Base-by-base conservation (phyloP, 2,888 invertebrate genomes). In the Pardosa pseudoannulata region DNA sequence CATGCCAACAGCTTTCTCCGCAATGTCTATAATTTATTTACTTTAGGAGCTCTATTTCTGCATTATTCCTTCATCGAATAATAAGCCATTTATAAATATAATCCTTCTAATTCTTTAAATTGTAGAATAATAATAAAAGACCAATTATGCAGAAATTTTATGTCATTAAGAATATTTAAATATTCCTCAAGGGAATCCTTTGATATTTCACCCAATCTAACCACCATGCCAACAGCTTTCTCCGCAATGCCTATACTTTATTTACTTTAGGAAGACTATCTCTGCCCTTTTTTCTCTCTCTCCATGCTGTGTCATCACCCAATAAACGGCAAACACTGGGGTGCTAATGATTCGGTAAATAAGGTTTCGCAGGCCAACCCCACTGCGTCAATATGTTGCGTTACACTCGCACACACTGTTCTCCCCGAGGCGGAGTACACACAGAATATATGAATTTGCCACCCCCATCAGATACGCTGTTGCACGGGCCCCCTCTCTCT, bases 341-440 rank as follows among this genome's bases (percentile, higher is more conserved):
- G 29, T 31, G 82, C 71, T 83, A 83, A 83, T 83, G 82, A 83
- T 76, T 83, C 76, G 71, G 82, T 83, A 83, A 83, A 83, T 83
- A 83, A 75, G 41, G 76, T 72, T 75, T 62, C 32, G 41, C n/a
- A 19, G 75, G 68, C 74, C 81, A 36, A 56, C 70, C 81, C 70
- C 62, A 56, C 65, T 74, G 75, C 81, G 75, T 82, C 81, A 82
- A 82, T 82, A 75, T 75, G 70, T 70, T 68, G 67, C 16, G 41
- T 46, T 46, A 46, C 41, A 46, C 16, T 13, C 16, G 16, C 56
- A 19, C 23, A 23, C 56, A 56, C 23, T 56, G 0, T 19, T 9
- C 36, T 19, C 56, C 56, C 23, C 16, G 23, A 56, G 56, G 56
- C 56, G 23, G 56, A 23, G 56, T 11, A 46, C 7, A 46, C 13